Percentiles rank a stretch among this genome's conserved stretches.
phyloP scores from a whole-genome alignment of 1,140 invertebrate species.

The Sarcophaga bullata region DNA sequence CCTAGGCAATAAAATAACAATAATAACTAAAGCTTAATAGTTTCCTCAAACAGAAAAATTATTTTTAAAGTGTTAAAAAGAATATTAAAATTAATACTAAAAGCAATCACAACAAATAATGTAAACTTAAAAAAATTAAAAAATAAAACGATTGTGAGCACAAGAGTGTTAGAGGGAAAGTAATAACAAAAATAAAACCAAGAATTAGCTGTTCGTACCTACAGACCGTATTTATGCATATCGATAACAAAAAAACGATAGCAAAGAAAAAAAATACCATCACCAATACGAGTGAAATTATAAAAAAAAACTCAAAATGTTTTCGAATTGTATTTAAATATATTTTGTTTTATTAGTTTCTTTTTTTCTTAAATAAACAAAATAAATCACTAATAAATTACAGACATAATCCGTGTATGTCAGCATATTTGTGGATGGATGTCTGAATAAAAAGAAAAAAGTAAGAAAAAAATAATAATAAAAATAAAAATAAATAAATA shows the following conservation, averaged over 20 bases:
- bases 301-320: neutral
- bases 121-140: too few species aligned
- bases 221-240: neutral
- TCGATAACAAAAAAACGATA: neutral
- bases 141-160: too few species aligned
- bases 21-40: too few species aligned
- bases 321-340: constrained; percentile 5
- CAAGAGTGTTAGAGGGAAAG: too few species aligned
- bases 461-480: neutral
- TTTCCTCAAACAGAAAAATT: too few species aligned
- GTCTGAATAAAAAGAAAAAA: neutral
- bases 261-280: neutral
- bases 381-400: neutral
- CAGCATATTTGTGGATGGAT: neutral
- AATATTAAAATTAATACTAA: too few species aligned
- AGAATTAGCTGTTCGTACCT: neutral
- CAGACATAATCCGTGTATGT: neutral
- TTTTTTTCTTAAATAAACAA: neutral
- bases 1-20: too few species aligned
- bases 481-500: neutral
- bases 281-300: neutral
- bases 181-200: too few species aligned
- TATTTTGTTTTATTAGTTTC: neutral
- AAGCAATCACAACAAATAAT: too few species aligned
- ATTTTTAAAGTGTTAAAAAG: too few species aligned